Percentiles rank a stretch among this genome's conserved stretches.
phyloP scores from a whole-genome alignment of 2,888 invertebrate species.

The Dynastes maya region DNA sequence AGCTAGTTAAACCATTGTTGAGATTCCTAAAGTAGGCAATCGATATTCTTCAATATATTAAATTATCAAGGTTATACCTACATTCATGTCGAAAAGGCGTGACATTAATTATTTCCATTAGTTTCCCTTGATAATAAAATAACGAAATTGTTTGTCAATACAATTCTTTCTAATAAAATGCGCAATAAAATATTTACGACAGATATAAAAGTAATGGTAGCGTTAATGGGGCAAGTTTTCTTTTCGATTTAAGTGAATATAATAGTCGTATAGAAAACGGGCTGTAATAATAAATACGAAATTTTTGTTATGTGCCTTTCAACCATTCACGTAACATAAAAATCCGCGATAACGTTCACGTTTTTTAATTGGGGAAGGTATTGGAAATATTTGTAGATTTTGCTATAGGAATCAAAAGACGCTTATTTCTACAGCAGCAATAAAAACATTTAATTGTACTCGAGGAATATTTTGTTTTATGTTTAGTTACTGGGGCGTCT shows the following conservation, averaged over 20 bases:
- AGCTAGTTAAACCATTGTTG: no score
- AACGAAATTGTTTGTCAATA: constrained; percentile 11
- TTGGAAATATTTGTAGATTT: background rate
- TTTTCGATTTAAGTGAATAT: constrained; percentile 25
- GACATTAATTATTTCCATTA: constrained; percentile 10
- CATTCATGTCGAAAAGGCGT: background rate
- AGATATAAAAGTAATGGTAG: constrained; percentile 13
- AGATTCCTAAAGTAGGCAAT: no score
- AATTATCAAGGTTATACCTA: no score
- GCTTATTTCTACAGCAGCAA: background rate
- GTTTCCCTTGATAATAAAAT: background rate
- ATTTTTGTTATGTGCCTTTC: background rate
- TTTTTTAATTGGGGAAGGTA: constrained; percentile 16
- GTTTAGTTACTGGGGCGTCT: no score
- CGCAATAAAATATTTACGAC: constrained; percentile 17
- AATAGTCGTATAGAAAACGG: background rate
- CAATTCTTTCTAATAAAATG: constrained; percentile 15
- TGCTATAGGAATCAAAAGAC: background rate
- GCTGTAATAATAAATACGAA: constrained; percentile 16
- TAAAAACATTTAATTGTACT: background rate
- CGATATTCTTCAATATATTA: no score
- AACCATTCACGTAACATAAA: background rate
- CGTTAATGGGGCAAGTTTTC: constrained; percentile 8
- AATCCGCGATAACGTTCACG: background rate
- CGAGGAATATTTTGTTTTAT: no score